Percentiles rank a stretch among this genome's conserved stretches.
These are phyloP conservation scores for Erythrolamprus reginae DNA, from an alignment of 2,113 vertebrate species.

Conservation along the genomic window DNA sequence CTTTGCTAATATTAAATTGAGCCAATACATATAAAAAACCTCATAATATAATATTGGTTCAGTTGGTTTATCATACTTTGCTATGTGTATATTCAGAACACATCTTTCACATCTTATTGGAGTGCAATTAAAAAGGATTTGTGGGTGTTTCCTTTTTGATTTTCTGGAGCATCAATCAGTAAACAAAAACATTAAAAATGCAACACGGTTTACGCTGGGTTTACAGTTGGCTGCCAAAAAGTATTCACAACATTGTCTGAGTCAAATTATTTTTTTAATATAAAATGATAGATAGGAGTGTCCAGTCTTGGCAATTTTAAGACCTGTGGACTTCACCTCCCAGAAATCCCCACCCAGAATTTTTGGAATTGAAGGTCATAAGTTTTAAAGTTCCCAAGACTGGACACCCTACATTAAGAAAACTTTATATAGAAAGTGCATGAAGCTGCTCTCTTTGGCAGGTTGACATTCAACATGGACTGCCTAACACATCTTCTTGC, in stretches of 20 bases:
- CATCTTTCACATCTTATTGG: neutral
- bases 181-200: neutral
- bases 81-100: neutral
- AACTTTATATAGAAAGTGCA: neutral
- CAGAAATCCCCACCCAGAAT: too few species aligned
- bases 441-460: neutral
- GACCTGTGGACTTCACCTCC: too few species aligned
- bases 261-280: neutral
- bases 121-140: neutral
- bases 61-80: neutral
- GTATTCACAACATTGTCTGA: neutral
- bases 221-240: neutral
- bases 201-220: neutral
- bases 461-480: neutral
- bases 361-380: too few species aligned
- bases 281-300: neutral
- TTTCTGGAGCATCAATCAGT: neutral
- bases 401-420: neutral
- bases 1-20: neutral
- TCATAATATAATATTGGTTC: neutral
- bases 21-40: neutral
- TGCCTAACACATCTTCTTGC: neutral
- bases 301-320: too few species aligned
- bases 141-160: neutral
- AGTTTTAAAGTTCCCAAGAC: too few species aligned